Percentiles rank a stretch among this genome's conserved stretches.
Evolutionary conservation across 2,888 invertebrate species (phyloP).

Genomic region (Lathronympha strigana): DNA sequence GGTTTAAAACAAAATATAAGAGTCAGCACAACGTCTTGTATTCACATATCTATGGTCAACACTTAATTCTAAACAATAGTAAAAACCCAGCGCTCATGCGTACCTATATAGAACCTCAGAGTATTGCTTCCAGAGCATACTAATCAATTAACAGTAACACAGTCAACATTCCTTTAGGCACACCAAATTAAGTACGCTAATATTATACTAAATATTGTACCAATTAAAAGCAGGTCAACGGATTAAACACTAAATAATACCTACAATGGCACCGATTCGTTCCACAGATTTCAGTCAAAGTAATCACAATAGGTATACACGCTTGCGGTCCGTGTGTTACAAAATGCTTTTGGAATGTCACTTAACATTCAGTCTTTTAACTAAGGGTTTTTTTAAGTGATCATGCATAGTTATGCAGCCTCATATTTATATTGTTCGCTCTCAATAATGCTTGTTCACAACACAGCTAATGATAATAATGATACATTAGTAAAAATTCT

Average conservation of each 20-base stretch:
- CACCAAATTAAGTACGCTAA: slow-evolving; percentile 60
- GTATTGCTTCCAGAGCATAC: slow-evolving; percentile 30
- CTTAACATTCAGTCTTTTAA: slow-evolving; percentile 43
- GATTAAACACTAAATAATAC: slow-evolving; percentile 41
- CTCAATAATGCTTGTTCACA: too few relatives aligned
- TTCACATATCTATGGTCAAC: too few relatives aligned
- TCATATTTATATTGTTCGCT: too few relatives aligned
- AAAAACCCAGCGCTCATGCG: not conserved
- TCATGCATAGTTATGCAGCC: not conserved
- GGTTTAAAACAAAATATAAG: too few relatives aligned
- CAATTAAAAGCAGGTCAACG: slow-evolving; percentile 28
- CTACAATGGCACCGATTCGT: slow-evolving; percentile 55
- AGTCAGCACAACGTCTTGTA: too few relatives aligned
- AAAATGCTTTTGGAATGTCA: slow-evolving; percentile 46
- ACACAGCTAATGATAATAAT: too few relatives aligned
- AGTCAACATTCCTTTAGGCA: slow-evolving; percentile 47
- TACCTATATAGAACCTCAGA: slow-evolving; percentile 1
- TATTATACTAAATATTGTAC: slow-evolving; percentile 61
- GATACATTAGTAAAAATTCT: slow-evolving; percentile 19
- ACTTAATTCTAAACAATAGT: too few relatives aligned
- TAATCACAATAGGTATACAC: slow-evolving; percentile 13
- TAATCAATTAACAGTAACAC: slow-evolving; percentile 17
- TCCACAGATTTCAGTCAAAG: slow-evolving; percentile 19
- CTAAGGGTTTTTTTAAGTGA: not conserved
- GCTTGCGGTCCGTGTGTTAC: not conserved